A percentile compares a stretch with the other conserved stretches of the same genome.
phyloP scores from a whole-genome alignment of 2,797 vertebrate genomes.

The Steatocranus sp. region DNA sequence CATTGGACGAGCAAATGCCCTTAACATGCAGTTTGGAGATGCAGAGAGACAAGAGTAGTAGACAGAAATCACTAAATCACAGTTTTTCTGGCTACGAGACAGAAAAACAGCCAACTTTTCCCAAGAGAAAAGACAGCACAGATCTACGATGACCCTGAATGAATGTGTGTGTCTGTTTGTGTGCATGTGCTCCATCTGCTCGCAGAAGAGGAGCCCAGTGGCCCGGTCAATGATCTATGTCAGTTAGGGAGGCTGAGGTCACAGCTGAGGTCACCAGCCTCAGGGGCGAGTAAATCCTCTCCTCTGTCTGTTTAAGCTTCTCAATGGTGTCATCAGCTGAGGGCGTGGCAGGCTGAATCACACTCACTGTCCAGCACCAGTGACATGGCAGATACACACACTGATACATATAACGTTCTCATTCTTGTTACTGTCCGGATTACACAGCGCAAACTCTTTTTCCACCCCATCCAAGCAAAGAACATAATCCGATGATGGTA shows the following conservation, averaged over 20 bases:
- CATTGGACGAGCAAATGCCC: constrained; percentile 41
- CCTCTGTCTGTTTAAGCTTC: constrained; percentile 11
- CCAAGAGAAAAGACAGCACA: not conserved
- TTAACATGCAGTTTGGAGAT: constrained; percentile 21
- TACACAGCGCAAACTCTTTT: not conserved
- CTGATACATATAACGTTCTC: not conserved
- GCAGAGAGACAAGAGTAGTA: not conserved
- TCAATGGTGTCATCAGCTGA: constrained; percentile 2
- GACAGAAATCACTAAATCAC: not conserved
- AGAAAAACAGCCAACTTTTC: not conserved
- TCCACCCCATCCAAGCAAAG: not conserved
- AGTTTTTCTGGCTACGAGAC: not conserved
- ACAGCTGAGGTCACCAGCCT: constrained; percentile 52
- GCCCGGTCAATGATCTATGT: constrained; percentile 33
- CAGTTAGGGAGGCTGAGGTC: constrained; percentile 35
- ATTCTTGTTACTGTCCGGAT: not conserved
- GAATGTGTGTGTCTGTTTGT: not conserved
- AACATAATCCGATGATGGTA: not conserved
- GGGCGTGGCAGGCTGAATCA: not conserved
- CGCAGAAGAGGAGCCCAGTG: not conserved
- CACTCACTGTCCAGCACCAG: not conserved
- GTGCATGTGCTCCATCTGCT: not conserved
- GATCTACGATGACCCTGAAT: not conserved
- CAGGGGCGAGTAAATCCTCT: constrained; percentile 21
- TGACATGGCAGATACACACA: not conserved